phyloP scores from a whole-genome alignment of 2,888 invertebrate genomes.

The Gari tellinella region DNA sequence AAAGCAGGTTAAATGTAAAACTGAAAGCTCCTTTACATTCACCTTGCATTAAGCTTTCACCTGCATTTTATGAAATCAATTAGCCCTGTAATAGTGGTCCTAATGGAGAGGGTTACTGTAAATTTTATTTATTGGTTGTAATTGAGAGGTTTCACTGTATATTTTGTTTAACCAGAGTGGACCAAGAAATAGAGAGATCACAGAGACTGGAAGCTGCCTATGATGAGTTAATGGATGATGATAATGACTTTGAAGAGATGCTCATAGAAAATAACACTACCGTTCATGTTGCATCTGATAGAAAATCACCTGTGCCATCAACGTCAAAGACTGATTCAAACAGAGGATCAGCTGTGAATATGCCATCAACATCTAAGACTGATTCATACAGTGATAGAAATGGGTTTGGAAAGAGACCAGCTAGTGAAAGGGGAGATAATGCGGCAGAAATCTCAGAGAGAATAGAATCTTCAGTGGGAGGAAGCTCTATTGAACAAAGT shows the following conservation, averaged over 20 bases:
- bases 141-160: too few relatives aligned
- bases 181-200: constrained; percentile 24
- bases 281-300: not conserved
- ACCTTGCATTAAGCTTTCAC: too few relatives aligned
- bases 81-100: too few relatives aligned
- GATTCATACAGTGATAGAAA: not conserved
- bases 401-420: not conserved
- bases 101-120: too few relatives aligned
- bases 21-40: too few relatives aligned
- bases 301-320: constrained; percentile 3
- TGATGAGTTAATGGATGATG: constrained; percentile 65
- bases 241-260: constrained; percentile 64
- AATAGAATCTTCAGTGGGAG: constrained; percentile 40
- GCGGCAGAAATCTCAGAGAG: not conserved
- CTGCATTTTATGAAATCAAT: too few relatives aligned
- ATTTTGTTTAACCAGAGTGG: constrained; percentile 5
- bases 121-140: too few relatives aligned
- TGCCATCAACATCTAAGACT: constrained; percentile 5
- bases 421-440: constrained; percentile 32
- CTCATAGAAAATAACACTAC: constrained; percentile 56
- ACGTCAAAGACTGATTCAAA: not conserved
- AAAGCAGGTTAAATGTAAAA: too few relatives aligned
- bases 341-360: not conserved
- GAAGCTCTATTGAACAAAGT: constrained; percentile 55
- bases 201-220: constrained; percentile 57